Evolutionary conservation across 2,113 vertebrate species (phyloP).

Genomic region (Limnothrissa miodon): DNA sequence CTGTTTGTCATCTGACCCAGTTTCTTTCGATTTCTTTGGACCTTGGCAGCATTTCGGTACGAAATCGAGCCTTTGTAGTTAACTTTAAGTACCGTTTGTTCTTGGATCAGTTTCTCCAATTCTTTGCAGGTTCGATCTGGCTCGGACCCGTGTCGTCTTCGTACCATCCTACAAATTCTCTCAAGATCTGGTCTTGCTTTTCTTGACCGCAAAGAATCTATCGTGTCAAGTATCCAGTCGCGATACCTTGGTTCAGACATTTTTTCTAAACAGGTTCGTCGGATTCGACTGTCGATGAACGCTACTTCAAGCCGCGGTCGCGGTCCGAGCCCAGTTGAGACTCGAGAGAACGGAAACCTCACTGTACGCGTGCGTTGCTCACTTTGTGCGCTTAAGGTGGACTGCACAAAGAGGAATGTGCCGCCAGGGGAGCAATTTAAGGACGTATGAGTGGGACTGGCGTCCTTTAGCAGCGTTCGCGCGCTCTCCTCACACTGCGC

Average conservation of each 20-base stretch:
- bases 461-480: conserved; percentile 30
- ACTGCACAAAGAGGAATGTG: conserved; percentile 56
- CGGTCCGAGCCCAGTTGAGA: conserved; percentile 58
- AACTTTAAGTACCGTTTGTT: conserved; percentile 87
- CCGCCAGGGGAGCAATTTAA: conserved; percentile 65
- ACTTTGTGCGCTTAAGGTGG: conserved; percentile 80
- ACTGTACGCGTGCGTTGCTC: conserved; percentile 72
- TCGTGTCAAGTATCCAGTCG: conserved; percentile 90
- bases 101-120: conserved; percentile 87
- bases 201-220: conserved; percentile 88
- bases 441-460: conserved; percentile 57
- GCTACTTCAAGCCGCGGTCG: conserved; percentile 73
- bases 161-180: conserved; percentile 90
- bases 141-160: conserved; percentile 86
- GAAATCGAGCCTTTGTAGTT: conserved; percentile 91
- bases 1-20: conserved; percentile 69
- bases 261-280: conserved; percentile 58
- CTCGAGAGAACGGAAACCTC: conserved; percentile 73
- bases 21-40: conserved; percentile 79
- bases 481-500: conserved; percentile 22
- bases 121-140: conserved; percentile 85
- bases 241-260: conserved; percentile 81
- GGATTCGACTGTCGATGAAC: conserved; percentile 63
- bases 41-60: conserved; percentile 86
- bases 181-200: conserved; percentile 92